Evolutionary conservation across 2,797 vertebrate genomes (phyloP), one percentile per base, ranked within the genome.

Genomic region (Hoplostethus mediterraneus): DNA sequence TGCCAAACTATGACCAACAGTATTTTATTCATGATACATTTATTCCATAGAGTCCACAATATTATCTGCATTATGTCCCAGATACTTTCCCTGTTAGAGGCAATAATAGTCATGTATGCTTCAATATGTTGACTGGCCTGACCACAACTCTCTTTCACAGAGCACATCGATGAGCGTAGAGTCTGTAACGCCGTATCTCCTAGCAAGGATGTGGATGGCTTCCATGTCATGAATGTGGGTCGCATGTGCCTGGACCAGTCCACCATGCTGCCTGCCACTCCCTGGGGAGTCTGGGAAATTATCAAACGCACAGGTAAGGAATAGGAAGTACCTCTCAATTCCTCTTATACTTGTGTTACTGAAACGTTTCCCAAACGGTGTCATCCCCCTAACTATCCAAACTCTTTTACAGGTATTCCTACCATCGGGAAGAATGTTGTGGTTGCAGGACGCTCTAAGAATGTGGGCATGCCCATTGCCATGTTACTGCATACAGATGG

Each of bases 401-500:
- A 0, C 3, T 14, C 3, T 47, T 56, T 16, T 38, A 0, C 69
- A 99, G 98, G 98, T 55, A 99, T 99, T 87, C 95, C 96, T 0
- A 99, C 98, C 0, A 80, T 97, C 47, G 98, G 98, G 33, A 98
- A 97, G 93, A 99, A 99, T 0, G 97, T 99, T 6, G 91, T 99
- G 36, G 98, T 99, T 60, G 97, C 97, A 0, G 98, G 98, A 38
- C 95, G 98, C 60, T 98, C 98, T 0, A 99, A 99, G 90, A 99
- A 99, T 0, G 98, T 99, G 12, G 98, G 98, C 0, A 99, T 99
- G 98, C 98, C 98, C 45, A 98, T 99, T 0, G 98, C 98, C 1
- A 99, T 99, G 98, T 84, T 99, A 21, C 95, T 99, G 7, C 98
- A 99, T 36, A 98, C 97, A 0, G 98, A 99, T 0, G 97, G 98